Conservation (phyloP, 2,888 invertebrate genomes). For the Eumacrocentrus americanus region DNA sequence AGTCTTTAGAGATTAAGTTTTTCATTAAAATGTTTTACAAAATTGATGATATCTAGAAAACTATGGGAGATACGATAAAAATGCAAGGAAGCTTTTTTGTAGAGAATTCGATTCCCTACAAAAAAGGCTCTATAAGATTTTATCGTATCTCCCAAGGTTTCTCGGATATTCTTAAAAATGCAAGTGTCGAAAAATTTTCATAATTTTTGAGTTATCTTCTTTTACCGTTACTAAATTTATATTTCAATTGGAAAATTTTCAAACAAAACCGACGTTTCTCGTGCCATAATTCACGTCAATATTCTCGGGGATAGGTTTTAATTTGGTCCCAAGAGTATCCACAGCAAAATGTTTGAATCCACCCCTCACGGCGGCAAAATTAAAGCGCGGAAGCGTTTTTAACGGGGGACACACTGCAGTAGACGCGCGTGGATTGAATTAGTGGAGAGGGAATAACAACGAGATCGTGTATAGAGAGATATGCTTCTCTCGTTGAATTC, state of each 20-base stretch:
- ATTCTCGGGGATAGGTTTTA: neutral
- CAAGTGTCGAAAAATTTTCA: neutral
- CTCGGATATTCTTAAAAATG: neutral
- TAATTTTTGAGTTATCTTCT: no score
- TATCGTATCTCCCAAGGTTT: neutral
- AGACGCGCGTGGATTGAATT: neutral
- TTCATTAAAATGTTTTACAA: no score
- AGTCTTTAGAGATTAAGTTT: no score
- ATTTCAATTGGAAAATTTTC: no score
- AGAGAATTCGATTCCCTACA: no score
- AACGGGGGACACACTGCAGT: neutral
- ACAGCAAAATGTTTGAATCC: neutral
- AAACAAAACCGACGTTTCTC: no score
- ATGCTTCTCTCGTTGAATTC: slow-evolving; percentile 14
- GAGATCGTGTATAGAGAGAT: slow-evolving; percentile 13
- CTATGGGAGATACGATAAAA: no score
- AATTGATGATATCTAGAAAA: no score
- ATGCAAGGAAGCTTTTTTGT: no score
- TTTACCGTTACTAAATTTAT: no score
- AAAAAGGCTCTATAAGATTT: no score
- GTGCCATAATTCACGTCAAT: no score
- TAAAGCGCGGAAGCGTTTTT: slow-evolving; percentile 19
- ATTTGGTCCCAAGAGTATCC: neutral
- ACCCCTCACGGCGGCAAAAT: neutral
- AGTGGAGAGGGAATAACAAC: slow-evolving; percentile 5